Conservation (phyloP, 2,888 invertebrate species). For the Chironomus riparius region DNA sequence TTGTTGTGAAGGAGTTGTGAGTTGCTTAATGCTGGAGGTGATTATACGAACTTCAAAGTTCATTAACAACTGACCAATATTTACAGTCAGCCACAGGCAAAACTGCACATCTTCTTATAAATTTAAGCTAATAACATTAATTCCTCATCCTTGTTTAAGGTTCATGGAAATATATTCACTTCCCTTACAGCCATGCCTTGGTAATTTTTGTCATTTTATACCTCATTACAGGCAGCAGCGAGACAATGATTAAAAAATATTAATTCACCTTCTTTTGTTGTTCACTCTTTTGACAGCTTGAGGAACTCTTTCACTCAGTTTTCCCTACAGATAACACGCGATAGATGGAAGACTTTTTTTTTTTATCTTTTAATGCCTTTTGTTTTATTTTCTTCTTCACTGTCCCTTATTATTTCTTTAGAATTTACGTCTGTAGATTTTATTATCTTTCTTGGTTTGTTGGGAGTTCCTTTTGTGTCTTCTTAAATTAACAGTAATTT, state of each 20-base stretch:
- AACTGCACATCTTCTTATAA: not conserved
- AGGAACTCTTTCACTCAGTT: not conserved
- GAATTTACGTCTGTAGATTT: too few species aligned
- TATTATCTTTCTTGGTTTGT: too few species aligned
- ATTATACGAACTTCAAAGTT: too few species aligned
- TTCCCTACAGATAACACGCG: not conserved
- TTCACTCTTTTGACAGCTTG: not conserved
- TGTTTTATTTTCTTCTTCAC: not conserved
- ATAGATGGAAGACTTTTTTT: not conserved
- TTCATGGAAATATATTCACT: not conserved
- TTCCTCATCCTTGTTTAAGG: not conserved
- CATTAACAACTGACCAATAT: not conserved
- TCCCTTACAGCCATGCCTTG: not conserved
- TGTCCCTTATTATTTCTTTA: too few species aligned
- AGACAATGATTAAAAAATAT: constrained; percentile 6
- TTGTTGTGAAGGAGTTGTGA: too few species aligned
- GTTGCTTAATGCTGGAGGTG: too few species aligned
- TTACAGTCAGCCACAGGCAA: not conserved
- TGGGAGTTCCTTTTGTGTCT: too few species aligned
- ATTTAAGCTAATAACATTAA: not conserved
- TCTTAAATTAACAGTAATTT: too few species aligned
- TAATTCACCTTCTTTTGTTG: not conserved
- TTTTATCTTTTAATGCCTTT: not conserved
- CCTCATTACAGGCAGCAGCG: not conserved
- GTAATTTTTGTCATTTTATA: constrained; percentile 11